Evolutionary conservation across 2,113 vertebrate species (phyloP).

Genomic region (Sardina pilchardus): DNA sequence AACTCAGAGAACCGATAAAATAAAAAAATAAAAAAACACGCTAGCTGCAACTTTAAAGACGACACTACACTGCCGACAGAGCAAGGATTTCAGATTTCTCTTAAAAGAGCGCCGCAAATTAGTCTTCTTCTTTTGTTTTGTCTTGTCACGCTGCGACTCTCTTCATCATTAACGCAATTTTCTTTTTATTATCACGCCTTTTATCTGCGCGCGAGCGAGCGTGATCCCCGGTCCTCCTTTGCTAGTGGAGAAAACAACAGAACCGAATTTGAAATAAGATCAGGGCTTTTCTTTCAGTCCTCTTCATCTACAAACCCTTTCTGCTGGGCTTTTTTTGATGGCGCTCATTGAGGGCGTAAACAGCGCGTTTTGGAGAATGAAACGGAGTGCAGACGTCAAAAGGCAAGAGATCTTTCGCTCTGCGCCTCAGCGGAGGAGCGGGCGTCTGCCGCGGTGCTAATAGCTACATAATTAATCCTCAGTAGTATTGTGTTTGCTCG

Average conservation of each 20-base stretch:
- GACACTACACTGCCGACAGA: neutral
- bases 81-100: neutral
- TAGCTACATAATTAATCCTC: conserved; percentile 79
- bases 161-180: conserved; percentile 12
- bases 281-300: conserved; percentile 51
- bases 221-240: conserved; percentile 58
- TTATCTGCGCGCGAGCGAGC: conserved; percentile 47
- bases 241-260: conserved; percentile 61
- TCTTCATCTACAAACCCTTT: conserved; percentile 66
- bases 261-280: conserved; percentile 63
- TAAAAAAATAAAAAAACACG: no score
- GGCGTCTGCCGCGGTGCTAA: conserved; percentile 70
- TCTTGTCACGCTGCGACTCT: neutral
- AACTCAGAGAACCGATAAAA: no score
- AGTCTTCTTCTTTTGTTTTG: neutral
- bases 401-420: conserved; percentile 66
- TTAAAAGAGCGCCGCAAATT: neutral
- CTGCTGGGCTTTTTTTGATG: conserved; percentile 62
- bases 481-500: conserved; percentile 74
- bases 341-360: conserved; percentile 75
- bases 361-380: conserved; percentile 70
- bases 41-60: neutral
- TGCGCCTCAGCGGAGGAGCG: conserved; percentile 64
- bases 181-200: conserved; percentile 27
- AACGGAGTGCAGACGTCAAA: conserved; percentile 53